Conservation (phyloP, 2,888 invertebrate species). For the Mylabris sibirica region DNA sequence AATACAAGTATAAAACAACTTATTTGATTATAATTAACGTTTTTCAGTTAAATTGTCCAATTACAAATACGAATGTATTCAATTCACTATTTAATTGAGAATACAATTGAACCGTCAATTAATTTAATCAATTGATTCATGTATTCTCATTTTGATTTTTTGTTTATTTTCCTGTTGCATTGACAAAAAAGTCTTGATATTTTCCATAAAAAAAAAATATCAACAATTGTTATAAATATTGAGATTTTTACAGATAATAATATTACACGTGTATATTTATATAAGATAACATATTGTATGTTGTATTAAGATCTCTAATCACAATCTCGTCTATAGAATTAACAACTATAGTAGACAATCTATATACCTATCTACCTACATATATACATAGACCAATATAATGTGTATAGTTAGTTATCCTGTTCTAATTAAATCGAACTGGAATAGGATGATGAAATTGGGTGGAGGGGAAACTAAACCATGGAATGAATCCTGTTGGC, state of each 20-base stretch:
- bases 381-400: not conserved
- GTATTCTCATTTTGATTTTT: conserved; percentile 17
- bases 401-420: conserved; percentile 11
- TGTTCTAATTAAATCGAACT: conserved; percentile 14
- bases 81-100: conserved; percentile 46
- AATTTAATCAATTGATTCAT: conserved; percentile 52
- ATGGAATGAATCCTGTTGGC: conserved; percentile 4
- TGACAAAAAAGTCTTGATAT: conserved; percentile 50
- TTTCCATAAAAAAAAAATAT: conserved; percentile 44
- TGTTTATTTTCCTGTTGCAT: conserved; percentile 42
- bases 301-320: conserved; percentile 44
- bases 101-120: conserved; percentile 56
- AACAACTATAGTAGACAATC: conserved; percentile 23
- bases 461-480: not conserved
- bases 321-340: conserved; percentile 37
- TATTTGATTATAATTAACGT: conserved; percentile 33
- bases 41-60: conserved; percentile 43
- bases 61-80: conserved; percentile 46
- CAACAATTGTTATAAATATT: not conserved
- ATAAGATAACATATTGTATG: conserved; percentile 23
- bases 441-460: conserved; percentile 10
- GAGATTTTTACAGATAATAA: not conserved
- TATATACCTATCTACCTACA: conserved; percentile 28
- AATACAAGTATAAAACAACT: not conserved
- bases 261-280: not conserved